Percentiles rank a stretch among this genome's conserved stretches.
These are phyloP conservation scores for Leuciscus waleckii DNA, from an alignment of 2,797 vertebrate species.

Conservation along the genomic window DNA sequence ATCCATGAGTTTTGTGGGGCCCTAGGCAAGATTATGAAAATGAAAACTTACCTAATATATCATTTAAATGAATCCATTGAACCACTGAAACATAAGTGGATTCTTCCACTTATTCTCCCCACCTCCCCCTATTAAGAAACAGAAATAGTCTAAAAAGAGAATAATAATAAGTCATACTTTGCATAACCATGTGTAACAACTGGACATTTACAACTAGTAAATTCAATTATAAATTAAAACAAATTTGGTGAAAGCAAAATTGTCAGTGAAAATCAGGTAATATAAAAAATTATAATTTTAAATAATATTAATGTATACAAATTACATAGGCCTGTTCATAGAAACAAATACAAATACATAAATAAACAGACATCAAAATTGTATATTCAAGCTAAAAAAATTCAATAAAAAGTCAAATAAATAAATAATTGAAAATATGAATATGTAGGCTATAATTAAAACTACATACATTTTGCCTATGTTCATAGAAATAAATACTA, in stretches of 20 bases:
- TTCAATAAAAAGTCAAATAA: background rate
- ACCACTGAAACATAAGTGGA: background rate
- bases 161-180: background rate
- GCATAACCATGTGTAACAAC: background rate
- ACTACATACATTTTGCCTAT: background rate
- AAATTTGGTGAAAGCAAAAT: background rate
- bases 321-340: no score
- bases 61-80: background rate
- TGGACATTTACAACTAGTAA: background rate
- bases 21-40: background rate
- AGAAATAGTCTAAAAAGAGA: background rate
- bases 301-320: background rate
- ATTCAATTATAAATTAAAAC: background rate
- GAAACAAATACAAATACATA: background rate
- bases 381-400: background rate
- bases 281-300: no score
- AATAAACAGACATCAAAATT: background rate
- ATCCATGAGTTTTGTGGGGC: background rate
- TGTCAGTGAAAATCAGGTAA: background rate
- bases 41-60: background rate
- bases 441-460: background rate
- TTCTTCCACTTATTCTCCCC: background rate
- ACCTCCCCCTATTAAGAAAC: no score
- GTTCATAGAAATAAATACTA: background rate
- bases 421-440: background rate